Percentiles rank a stretch among this genome's conserved stretches.
Evolutionary conservation across 2,888 invertebrate genomes (phyloP).

Genomic region (Hoplodrina blanda): DNA sequence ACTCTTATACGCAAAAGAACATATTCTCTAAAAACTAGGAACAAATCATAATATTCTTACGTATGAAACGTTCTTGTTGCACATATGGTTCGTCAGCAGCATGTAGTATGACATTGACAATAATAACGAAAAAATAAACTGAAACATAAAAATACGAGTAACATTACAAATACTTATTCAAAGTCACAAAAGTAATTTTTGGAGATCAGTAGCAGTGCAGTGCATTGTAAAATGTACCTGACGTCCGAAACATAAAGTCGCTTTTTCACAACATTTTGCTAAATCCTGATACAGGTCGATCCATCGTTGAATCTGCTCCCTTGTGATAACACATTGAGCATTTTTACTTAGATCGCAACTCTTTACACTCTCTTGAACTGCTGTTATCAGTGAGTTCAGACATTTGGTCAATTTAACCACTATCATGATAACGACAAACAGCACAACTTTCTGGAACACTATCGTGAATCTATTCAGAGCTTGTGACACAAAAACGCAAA

Average conservation of each 20-base stretch:
- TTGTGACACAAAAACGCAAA: neutral
- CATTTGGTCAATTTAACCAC: neutral
- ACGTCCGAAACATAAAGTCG: conserved; percentile 6
- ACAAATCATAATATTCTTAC: conserved; percentile 12
- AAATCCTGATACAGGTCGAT: neutral
- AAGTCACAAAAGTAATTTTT: neutral
- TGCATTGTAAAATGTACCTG: conserved; percentile 20
- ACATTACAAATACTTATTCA: neutral
- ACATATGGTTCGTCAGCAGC: conserved; percentile 25
- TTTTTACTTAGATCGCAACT: neutral
- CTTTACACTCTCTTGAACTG: neutral
- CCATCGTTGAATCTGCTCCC: neutral
- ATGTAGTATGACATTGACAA: conserved; percentile 33
- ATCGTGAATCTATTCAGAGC: neutral
- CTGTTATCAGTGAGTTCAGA: neutral
- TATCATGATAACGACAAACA: neutral
- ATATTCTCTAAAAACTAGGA: no score
- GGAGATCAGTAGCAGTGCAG: neutral
- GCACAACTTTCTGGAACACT: neutral
- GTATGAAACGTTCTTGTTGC: conserved; percentile 6
- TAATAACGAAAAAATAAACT: conserved; percentile 26
- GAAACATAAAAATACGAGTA: conserved; percentile 11
- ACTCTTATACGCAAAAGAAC: no score
- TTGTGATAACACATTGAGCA: neutral
- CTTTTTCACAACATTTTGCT: neutral